Evolutionary conservation across 2,113 vertebrate species (phyloP).

Genomic region (Nothocercus julius): DNA sequence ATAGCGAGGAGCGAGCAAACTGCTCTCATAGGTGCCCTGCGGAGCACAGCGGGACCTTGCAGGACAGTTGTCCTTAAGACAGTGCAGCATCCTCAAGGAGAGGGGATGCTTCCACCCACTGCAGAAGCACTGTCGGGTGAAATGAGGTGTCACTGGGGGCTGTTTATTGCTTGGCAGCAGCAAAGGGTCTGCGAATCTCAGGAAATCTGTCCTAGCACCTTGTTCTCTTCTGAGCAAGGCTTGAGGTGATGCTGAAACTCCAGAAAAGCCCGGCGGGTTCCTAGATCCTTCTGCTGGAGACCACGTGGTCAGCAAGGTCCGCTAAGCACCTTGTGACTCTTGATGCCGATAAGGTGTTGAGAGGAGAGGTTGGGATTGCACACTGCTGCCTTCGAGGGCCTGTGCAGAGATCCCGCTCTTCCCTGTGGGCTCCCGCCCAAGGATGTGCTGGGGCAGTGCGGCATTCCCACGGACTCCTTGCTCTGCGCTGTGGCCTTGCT

Average conservation of each 20-base stretch:
- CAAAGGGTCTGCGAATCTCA: neutral
- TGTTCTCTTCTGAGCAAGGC: neutral
- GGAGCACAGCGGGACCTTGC: neutral
- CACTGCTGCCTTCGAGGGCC: rapidly evolving
- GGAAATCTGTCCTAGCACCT: neutral
- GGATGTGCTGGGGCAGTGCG: rapidly evolving
- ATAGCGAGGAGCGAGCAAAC: neutral
- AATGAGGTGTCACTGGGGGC: neutral
- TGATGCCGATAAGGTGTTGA: rapidly evolving
- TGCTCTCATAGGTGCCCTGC: neutral
- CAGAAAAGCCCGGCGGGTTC: neutral
- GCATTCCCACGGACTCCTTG: neutral
- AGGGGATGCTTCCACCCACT: neutral
- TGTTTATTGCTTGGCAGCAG: neutral
- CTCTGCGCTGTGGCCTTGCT: neutral
- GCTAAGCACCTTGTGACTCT: neutral
- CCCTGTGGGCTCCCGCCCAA: neutral
- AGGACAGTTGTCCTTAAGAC: neutral
- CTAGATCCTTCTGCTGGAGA: neutral
- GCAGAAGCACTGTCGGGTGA: neutral
- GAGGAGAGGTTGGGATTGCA: neutral
- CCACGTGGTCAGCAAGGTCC: neutral
- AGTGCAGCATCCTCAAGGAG: neutral
- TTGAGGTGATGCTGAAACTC: neutral
- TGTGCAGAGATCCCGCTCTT: neutral